A percentile compares a stretch with the other conserved stretches of the same genome.
Evolutionary conservation across 2,888 invertebrate genomes (phyloP).

Genomic region (Limnephilus rhombicus): DNA sequence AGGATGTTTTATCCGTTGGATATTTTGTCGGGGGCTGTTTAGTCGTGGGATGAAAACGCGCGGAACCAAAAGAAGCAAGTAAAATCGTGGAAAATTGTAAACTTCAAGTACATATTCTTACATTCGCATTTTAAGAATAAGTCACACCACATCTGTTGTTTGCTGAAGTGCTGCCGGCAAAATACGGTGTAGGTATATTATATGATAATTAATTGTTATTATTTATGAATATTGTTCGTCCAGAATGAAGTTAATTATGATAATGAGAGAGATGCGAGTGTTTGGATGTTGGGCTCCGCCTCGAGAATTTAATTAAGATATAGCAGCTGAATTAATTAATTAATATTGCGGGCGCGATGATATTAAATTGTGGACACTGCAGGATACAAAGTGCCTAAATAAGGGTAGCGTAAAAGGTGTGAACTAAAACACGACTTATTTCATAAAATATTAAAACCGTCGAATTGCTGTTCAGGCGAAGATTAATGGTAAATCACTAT

Average conservation of each 20-base stretch:
- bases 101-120: too few relatives aligned
- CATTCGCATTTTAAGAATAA: neutral
- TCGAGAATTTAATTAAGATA: neutral
- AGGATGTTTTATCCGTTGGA: too few relatives aligned
- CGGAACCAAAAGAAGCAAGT: too few relatives aligned
- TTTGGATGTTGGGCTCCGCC: neutral
- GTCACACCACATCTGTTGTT: neutral
- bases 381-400: neutral
- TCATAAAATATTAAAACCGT: too few relatives aligned
- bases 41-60: too few relatives aligned
- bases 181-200: neutral
- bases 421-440: neutral
- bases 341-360: neutral
- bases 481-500: too few relatives aligned
- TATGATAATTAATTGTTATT: neutral
- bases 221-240: neutral
- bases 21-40: too few relatives aligned
- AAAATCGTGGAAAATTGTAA: too few relatives aligned
- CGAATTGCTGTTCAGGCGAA: too few relatives aligned
- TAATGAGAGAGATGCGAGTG: neutral
- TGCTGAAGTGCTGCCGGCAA: neutral
- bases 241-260: neutral
- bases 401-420: neutral
- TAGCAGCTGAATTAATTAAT: neutral
- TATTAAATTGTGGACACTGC: neutral